Conservation (phyloP, 2,797 vertebrate genomes). For the Enoplosus armatus region DNA sequence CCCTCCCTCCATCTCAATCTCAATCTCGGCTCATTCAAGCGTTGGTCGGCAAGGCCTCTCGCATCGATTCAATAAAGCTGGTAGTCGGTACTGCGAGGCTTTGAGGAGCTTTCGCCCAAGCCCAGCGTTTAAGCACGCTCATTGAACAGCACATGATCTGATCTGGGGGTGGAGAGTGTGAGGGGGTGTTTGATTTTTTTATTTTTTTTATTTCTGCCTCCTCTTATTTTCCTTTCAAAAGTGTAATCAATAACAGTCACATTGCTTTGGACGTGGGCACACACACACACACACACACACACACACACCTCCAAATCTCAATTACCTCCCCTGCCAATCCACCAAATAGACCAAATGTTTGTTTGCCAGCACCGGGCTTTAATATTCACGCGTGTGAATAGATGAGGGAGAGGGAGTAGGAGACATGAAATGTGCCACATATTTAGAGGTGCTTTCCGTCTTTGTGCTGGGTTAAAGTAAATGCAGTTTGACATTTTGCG, state of each 20-base stretch:
- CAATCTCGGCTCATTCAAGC: constrained; percentile 64
- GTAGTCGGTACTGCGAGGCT: constrained; percentile 51
- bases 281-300: constrained; percentile 22
- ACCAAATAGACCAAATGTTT: constrained; percentile 52
- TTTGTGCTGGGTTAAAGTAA: constrained; percentile 54
- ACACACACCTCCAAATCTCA: constrained; percentile 57
- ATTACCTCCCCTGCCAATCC: constrained; percentile 62
- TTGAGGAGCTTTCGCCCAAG: constrained; percentile 65
- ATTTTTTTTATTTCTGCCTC: constrained; percentile 19
- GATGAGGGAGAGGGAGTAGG: constrained; percentile 6
- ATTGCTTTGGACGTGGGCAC: constrained; percentile 43
- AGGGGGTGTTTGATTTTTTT: constrained; percentile 13
- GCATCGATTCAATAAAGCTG: constrained; percentile 83
- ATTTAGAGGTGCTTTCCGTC: constrained; percentile 15
- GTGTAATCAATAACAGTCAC: constrained; percentile 74
- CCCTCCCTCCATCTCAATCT: constrained; percentile 58
- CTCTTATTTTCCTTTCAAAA: constrained; percentile 66
- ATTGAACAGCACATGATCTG: constrained; percentile 71
- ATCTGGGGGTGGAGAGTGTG: constrained; percentile 16
- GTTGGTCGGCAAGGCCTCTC: constrained; percentile 62
- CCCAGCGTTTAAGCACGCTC: constrained; percentile 66
- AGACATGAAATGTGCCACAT: constrained; percentile 5
- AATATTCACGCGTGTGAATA: constrained; percentile 49
- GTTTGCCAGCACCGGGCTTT: constrained; percentile 56
- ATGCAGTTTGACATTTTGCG: constrained; percentile 77